Evolutionary conservation across 2,888 invertebrate genomes (phyloP).

Genomic region (Callimorpha dominula): DNA sequence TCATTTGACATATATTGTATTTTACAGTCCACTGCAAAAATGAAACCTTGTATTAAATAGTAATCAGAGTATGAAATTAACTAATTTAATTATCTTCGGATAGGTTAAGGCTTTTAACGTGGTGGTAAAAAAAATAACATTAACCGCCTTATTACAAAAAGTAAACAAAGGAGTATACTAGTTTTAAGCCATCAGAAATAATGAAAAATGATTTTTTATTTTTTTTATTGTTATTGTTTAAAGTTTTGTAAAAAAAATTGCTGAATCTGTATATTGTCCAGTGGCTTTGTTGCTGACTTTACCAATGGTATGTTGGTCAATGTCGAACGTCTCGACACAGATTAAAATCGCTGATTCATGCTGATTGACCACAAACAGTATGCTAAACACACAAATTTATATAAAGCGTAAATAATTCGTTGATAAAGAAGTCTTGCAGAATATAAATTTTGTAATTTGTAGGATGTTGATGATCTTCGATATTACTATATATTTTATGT

Average conservation of each 20-base stretch:
- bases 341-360: slow-evolving; percentile 51
- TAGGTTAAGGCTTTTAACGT: background rate
- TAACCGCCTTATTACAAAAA: background rate
- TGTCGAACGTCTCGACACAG: slow-evolving; percentile 51
- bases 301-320: slow-evolving; percentile 59
- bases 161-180: background rate
- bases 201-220: background rate
- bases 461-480: too few species aligned
- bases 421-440: background rate
- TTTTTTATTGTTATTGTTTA: background rate
- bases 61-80: background rate
- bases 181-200: background rate
- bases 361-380: slow-evolving; percentile 38
- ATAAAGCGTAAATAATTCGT: background rate
- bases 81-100: background rate
- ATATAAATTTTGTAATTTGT: slow-evolving; percentile 1
- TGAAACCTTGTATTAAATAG: background rate
- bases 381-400: slow-evolving; percentile 27
- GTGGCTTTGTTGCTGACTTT: slow-evolving; percentile 24
- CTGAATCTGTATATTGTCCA: background rate
- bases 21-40: background rate
- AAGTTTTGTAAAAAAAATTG: too few species aligned
- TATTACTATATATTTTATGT: too few species aligned
- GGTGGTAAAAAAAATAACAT: background rate
- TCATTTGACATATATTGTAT: background rate